A percentile compares a stretch with the other conserved stretches of the same genome.
phyloP scores from a whole-genome alignment of 2,888 invertebrate genomes.

The Eristalis intricaria region DNA sequence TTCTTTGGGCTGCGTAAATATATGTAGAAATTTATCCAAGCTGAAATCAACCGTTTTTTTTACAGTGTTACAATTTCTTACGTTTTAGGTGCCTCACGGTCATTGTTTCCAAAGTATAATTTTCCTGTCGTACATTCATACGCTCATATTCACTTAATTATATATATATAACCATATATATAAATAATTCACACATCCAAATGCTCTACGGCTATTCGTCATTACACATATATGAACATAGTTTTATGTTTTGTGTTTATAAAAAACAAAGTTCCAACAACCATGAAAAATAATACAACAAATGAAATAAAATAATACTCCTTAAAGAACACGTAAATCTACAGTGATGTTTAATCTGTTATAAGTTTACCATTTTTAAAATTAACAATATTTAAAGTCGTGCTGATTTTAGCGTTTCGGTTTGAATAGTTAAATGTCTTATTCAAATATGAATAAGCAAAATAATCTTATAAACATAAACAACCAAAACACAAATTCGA shows the following conservation, averaged over 20 bases:
- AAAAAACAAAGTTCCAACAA: neutral
- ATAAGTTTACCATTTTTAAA: conserved; percentile 7
- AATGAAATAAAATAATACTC: neutral
- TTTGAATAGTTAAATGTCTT: conserved; percentile 42
- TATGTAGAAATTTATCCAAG: neutral
- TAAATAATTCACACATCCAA: no score
- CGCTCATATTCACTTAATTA: no score
- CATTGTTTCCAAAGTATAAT: conserved; percentile 34
- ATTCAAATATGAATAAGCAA: conserved; percentile 66
- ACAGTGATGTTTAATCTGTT: conserved; percentile 16
- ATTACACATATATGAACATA: neutral
- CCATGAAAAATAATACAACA: neutral
- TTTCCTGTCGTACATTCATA: conserved; percentile 7
- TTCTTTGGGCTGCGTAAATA: neutral
- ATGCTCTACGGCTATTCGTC: no score
- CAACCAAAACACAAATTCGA: conserved; percentile 76
- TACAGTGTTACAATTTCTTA: conserved; percentile 7
- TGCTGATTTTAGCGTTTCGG: conserved; percentile 39
- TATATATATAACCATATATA: no score
- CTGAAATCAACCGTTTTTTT: neutral
- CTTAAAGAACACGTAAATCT: neutral
- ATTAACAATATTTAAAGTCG: conserved; percentile 36
- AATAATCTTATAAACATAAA: conserved; percentile 56
- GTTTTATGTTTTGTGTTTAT: neutral
- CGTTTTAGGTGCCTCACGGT: conserved; percentile 25